These are phyloP conservation scores for Intellagama lesueurii DNA, from an alignment of 2,797 vertebrate species.

Conservation along the genomic window DNA sequence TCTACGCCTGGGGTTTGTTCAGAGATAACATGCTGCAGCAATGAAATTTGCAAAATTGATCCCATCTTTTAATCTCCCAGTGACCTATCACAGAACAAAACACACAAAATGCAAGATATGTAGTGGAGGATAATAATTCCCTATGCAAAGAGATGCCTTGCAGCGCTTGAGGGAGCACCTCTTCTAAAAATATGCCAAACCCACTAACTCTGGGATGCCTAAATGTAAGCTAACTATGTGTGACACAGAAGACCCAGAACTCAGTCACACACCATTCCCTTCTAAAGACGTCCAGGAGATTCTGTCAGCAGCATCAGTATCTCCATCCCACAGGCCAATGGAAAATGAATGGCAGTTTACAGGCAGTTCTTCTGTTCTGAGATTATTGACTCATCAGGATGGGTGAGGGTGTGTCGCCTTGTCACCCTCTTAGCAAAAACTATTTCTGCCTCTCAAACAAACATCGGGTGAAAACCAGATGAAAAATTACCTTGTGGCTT, in stretches of 20 bases:
- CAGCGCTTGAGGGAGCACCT: too few relatives aligned
- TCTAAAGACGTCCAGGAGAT: background rate
- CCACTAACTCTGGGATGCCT: background rate
- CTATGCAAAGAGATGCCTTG: too few relatives aligned
- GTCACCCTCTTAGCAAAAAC: slow-evolving; percentile 38
- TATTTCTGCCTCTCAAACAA: slow-evolving; percentile 40
- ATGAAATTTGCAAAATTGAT: too few relatives aligned
- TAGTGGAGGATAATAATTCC: too few relatives aligned
- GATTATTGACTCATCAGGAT: background rate
- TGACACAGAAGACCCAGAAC: background rate
- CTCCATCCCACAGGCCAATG: background rate
- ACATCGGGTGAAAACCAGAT: slow-evolving; percentile 4
- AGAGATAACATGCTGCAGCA: too few relatives aligned
- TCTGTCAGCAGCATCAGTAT: background rate
- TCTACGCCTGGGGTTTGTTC: too few relatives aligned
- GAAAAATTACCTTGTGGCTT: background rate
- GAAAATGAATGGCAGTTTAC: slow-evolving; percentile 27
- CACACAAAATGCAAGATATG: too few relatives aligned
- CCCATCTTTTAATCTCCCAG: too few relatives aligned
- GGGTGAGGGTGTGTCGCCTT: slow-evolving; percentile 25
- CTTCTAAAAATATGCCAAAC: too few relatives aligned
- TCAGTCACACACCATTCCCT: background rate
- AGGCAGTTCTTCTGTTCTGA: slow-evolving; percentile 14
- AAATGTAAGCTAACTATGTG: background rate
- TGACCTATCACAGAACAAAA: too few relatives aligned